Conservation (phyloP, 1,140 invertebrate genomes). For the Zophobas atratus region DNA sequence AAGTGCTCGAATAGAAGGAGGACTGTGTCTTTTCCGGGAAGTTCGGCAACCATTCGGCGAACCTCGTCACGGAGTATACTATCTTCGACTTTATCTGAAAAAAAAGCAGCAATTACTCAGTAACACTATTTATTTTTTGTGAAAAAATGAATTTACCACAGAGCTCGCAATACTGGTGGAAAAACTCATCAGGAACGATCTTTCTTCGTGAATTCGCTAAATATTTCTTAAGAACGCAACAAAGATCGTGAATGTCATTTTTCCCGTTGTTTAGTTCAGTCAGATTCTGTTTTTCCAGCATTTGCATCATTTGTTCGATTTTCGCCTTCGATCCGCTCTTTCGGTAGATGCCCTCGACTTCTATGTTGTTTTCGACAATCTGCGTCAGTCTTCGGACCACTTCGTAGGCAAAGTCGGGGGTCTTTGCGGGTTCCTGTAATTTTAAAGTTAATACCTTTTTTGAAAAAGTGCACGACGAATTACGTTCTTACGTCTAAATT, state of each 20-base stretch:
- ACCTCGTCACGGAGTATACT: background rate
- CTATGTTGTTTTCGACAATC: slow-evolving; percentile 53
- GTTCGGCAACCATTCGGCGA: background rate
- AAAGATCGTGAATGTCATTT: slow-evolving; percentile 57
- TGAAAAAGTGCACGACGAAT: slow-evolving; percentile 12
- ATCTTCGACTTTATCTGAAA: slow-evolving; percentile 17
- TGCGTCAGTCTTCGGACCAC: slow-evolving; percentile 53
- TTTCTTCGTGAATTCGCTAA: slow-evolving; percentile 44
- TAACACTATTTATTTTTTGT: background rate
- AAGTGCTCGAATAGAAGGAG: slow-evolving; percentile 1
- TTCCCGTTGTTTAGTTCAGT: slow-evolving; percentile 56
- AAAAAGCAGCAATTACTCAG: background rate
- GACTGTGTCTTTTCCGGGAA: slow-evolving; percentile 13
- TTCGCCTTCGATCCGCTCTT: slow-evolving; percentile 56
- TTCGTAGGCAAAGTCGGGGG: slow-evolving; percentile 53
- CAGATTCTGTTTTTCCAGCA: slow-evolving; percentile 58
- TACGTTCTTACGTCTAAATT: slow-evolving; percentile 48
- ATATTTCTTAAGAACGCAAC: slow-evolving; percentile 58
- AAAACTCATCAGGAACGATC: slow-evolving; percentile 37
- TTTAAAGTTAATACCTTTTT: background rate
- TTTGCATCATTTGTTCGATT: slow-evolving; percentile 59
- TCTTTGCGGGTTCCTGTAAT: background rate
- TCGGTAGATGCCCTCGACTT: slow-evolving; percentile 56
- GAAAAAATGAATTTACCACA: slow-evolving; percentile 34
- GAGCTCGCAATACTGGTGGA: slow-evolving; percentile 27